Percentiles rank a stretch among this genome's conserved stretches.
These are phyloP conservation scores for Thomomys bottae DNA, from an alignment of 2,113 vertebrate species.

Conservation along the genomic window DNA sequence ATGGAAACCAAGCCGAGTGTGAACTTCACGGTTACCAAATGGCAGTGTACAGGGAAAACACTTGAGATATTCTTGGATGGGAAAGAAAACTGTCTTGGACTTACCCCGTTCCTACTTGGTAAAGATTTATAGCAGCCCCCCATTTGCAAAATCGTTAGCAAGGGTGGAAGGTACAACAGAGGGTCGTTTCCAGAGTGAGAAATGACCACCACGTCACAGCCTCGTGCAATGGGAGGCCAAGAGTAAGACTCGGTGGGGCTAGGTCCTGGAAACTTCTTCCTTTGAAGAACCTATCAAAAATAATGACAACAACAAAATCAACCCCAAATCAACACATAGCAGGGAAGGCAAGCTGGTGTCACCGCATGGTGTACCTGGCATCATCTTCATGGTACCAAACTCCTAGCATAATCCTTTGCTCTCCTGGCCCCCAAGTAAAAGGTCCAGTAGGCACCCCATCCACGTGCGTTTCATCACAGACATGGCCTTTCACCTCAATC, in stretches of 20 bases:
- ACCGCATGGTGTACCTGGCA: no score
- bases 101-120: constrained; percentile 88
- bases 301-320: no score
- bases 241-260: constrained; percentile 87
- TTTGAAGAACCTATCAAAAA: constrained; percentile 86
- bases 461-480: neutral
- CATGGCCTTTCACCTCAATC: neutral
- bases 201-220: constrained; percentile 89
- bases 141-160: constrained; percentile 89
- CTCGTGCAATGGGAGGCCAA: constrained; percentile 91
- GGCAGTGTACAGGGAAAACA: neutral
- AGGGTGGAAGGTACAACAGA: constrained; percentile 89
- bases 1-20: neutral
- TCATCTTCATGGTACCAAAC: neutral
- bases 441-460: accelerated
- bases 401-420: neutral
- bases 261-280: constrained; percentile 79
- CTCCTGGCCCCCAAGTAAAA: neutral
- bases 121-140: constrained; percentile 77
- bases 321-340: neutral
- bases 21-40: neutral
- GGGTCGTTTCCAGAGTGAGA: constrained; percentile 87
- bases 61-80: neutral
- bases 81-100: constrained; percentile 72
- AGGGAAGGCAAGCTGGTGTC: neutral